These are phyloP conservation scores for Aspidiotus destructor DNA, from an alignment of 2,888 invertebrate genomes.

Conservation along the genomic window DNA sequence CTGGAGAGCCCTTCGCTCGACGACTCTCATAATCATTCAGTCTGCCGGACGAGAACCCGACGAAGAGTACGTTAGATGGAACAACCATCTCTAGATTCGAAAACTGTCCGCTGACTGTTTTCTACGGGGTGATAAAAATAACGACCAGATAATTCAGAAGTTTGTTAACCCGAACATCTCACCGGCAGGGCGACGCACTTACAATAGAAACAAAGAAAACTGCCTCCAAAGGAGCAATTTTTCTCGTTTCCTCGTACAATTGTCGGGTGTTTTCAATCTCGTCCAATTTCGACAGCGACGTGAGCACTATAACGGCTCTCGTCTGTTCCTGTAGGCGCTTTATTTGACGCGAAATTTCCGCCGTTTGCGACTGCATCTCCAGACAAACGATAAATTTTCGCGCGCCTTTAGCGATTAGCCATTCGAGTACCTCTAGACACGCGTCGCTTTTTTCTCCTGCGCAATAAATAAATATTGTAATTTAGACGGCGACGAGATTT, in stretches of 20 bases:
- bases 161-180: too few relatives aligned
- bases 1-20: conserved; percentile 1
- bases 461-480: not conserved
- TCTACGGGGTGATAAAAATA: not conserved
- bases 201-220: conserved; percentile 26
- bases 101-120: not conserved
- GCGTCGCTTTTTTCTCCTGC: conserved; percentile 15
- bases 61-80: conserved; percentile 9
- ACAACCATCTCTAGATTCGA: conserved; percentile 13
- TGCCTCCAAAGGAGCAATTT: conserved; percentile 26
- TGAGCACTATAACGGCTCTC: conserved; percentile 24
- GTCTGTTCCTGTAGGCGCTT: conserved; percentile 31
- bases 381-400: conserved; percentile 31
- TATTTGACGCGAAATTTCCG: conserved; percentile 32
- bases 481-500: too few relatives aligned
- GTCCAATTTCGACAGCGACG: conserved; percentile 14
- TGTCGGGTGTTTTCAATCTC: conserved; percentile 11
- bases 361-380: conserved; percentile 20
- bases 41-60: conserved; percentile 9
- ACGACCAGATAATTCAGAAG: not conserved
- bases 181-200: not conserved
- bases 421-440: conserved; percentile 33
- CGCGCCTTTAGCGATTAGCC: conserved; percentile 32
- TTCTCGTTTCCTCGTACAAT: conserved; percentile 16
- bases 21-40: conserved; percentile 20